phyloP scores from a whole-genome alignment of 1,140 invertebrate species.

The Parasteatoda tepidariorum region DNA sequence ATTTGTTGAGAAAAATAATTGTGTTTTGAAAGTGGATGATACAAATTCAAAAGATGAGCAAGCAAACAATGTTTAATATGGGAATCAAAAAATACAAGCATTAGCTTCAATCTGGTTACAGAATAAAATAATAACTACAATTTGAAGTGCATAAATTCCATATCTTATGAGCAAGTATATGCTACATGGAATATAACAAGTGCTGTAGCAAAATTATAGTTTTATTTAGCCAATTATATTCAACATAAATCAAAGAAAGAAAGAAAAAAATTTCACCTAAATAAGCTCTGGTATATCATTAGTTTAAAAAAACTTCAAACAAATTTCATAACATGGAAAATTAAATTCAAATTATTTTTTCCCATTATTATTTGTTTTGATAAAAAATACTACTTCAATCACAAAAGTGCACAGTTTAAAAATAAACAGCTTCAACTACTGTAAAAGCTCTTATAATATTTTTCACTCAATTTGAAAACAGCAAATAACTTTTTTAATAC shows the following conservation, averaged over 20 bases:
- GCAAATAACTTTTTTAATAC: constrained; percentile 6
- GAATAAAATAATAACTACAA: not conserved
- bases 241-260: not conserved
- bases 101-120: not conserved
- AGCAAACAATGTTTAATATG: not conserved
- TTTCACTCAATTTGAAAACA: constrained; percentile 4
- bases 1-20: no score
- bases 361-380: constrained; percentile 2
- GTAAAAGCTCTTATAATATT: constrained; percentile 22
- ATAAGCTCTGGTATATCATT: constrained; percentile 28
- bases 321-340: not conserved
- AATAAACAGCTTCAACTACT: not conserved
- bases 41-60: not conserved
- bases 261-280: constrained; percentile 8
- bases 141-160: not conserved
- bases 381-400: constrained; percentile 3
- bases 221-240: not conserved
- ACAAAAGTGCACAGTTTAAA: constrained; percentile 1
- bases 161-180: not conserved
- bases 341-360: not conserved
- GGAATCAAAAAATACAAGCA: constrained; percentile 3
- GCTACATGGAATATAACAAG: constrained; percentile 7
- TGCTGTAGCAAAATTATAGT: not conserved
- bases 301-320: not conserved
- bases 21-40: no score